Base-by-base conservation (phyloP, 2,113 vertebrate genomes). In the Pollachius pollachius region DNA sequence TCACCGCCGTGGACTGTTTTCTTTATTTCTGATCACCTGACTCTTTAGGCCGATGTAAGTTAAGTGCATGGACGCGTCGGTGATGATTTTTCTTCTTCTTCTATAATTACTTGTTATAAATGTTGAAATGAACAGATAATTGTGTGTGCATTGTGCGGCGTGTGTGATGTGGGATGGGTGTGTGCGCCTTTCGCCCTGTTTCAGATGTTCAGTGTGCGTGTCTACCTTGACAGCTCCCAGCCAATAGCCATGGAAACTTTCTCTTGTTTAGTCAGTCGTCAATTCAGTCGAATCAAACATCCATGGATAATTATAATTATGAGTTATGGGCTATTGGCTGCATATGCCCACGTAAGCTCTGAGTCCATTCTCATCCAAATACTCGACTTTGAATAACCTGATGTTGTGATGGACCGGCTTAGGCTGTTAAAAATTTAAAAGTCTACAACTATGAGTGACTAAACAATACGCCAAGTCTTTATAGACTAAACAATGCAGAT, bases 231-330 rank as follows among this genome's bases (percentile, higher is more conserved):
- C 9, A n/a, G n/a, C 16, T 57, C 54, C n/a, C n/a, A 17, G 54
- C n/a, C 54, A 17, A n/a, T 62, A 48, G 67, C 64, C 62, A 58
- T 37, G 21, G 37, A 37, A 59, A 79, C 65, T n/a, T 37, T 68
- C 73, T 80, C 21, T 52, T 68, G 72, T 71, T 73, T 67, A 68
- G 66, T 78, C 71, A 71, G 52, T 71, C 57, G 68, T 80, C 71
- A 76, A 72, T 84, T 81, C 63, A 81, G 74, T 78, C 74, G 59
- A 81, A 82, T 84, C 68, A 72, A 76, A 82, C 75, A 72, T 77
- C 78, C 78, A 13, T 58, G 71, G 62, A 65, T 78, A 78, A 80
- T 85, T 82, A 72, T 71, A 84, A 69, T 72, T 70, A 76, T 71
- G 25, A 67, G 68, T 16, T 57, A 79, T 52, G 74, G 58, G 72